Base-by-base conservation (phyloP, 2,113 vertebrate genomes). In the Benitochromis conjunctus region DNA sequence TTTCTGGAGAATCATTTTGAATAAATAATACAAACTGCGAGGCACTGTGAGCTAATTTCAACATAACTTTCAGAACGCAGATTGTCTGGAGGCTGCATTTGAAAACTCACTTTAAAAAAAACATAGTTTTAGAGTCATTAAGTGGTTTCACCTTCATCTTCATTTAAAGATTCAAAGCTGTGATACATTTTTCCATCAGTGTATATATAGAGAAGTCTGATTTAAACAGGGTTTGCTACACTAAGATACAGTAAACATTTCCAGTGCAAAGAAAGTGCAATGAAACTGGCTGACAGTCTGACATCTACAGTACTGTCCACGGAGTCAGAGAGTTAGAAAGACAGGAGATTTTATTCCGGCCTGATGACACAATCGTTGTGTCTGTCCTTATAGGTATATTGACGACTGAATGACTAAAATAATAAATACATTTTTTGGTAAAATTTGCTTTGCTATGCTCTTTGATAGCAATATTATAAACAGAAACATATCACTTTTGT, bases 401-500 rank as follows among this genome's bases (percentile, higher is more conserved):
- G 12, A 43, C 4, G 12, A 2, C 41, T 46, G 12, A 13, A 12
- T 48, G 46, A 48, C 6, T 69, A 43, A 69, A 69, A 9, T 43
- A 16, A 9, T 69, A 26, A 26, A 9, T 69, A 69, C 12, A 43
- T 69, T 69, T 0, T 0, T 69, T n/a, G n/a, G 12, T 24, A 69
- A 0, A 66, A 64, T 38, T 64, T 8, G 3, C 19, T 41, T 24
- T 69, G 64, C 7, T 43, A 3, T 43, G 64, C 7, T 46, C 38
- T 46, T 69, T 69, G 36, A 69, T 69, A 43, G 12, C 36, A 66
- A 66, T 62, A 62, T 62, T 62, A 62, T n/a, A 62, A 62, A 62
- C 11, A 18, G 31, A 36, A 62, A 0, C 58, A 0, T 31, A 62
- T 62, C 58, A 62, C 58, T 36, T 62, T 62, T 19, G 5, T 2